Base-by-base conservation (phyloP, 2,888 invertebrate genomes). In the Lacanobia oleracea region DNA sequence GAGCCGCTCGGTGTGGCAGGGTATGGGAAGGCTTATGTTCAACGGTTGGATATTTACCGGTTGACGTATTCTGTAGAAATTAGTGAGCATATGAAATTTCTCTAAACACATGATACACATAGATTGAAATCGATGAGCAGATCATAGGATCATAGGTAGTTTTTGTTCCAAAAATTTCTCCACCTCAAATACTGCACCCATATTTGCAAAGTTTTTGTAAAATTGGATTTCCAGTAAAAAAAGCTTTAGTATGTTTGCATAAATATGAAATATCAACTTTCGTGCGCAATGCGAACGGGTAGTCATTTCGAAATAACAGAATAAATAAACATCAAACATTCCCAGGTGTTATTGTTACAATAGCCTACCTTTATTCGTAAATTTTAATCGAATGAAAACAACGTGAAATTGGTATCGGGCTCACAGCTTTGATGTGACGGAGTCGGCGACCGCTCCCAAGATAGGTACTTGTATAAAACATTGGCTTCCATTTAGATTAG, bases 351-450 rank as follows among this genome's bases (percentile, higher is more conserved):
- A 73, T 78, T 83, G 64, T 75, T 72, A 71, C 61, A 72, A 75
- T 57, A 67, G 65, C 68, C 64, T 67, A 67, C 66, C 71, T 81
- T 72, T 73, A 78, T 81, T 79, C 71, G 74, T 79, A 69, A 72
- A 85, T 82, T 77, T 78, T 78, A 85, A 85, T 83, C 65, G 76
- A 83, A 85, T 75, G 75, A 85, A 77, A 83, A 83, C 85, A 80
- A 75, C 64, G 61, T 70, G 43, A 37, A 74, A 72, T 73, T 78
- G 67, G 37, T 61, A 68, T 64, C 61, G 48, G 59, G 71, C 37
- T 63, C 64, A 73, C 56, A 65, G 62, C 75, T 85, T 78, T 76
- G 63, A 70, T 76, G 75, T 63, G 60, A 71, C 65, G 21, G 59
- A 71, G 50, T 61, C 67, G 65, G 40, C 43, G 40, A 70, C 60